Evolutionary conservation across 2,888 invertebrate species (phyloP), one percentile per base, ranked within the genome.

Genomic region (Microctonus aethiopoides): DNA sequence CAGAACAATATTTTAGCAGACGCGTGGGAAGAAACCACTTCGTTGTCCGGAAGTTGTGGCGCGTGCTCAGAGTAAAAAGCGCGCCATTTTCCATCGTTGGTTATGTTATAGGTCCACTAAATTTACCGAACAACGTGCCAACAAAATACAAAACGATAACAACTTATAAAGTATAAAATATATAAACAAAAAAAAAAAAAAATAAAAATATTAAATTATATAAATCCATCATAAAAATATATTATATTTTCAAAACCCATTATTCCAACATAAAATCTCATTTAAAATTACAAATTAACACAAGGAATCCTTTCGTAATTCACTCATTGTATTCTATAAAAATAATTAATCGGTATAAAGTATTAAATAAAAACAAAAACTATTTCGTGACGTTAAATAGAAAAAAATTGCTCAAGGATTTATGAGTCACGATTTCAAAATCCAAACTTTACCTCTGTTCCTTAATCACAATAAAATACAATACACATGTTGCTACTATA

Each of bases 51-150:
- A 72, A 69, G 59, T 57, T 57, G 32, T 16, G 59, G 39, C 22
- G 63, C 72, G 72, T 72, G 72, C 67, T 51, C n/a, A 24, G 72
- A 59, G 57, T 72, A 54, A 67, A 67, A 69, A 69, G 59, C 24
- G 52, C 29, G 56, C 57, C 46, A 66, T 72, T 68, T 68, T 66
- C 68, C 22, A 61, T 11, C 16, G 16, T 46, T 46, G 4, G 16
- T 46, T 46, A 2, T 16, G 51, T 26, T 36, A 20, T 60, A 41
- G 29, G 57, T 62, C 62, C 34, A 57, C 56, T 72, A 52, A 66
- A 62, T 68, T 62, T 60, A 66, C 26, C 34, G 36, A 62, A 32
- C 24, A 61, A 68, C 66, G 62, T 72, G 72, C 54, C 26, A 61
- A 54, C 34, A 20, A 54, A 57, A 57, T 32, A 20, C 13, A 1